phyloP scores from a whole-genome alignment of 1,140 invertebrate genomes.

The Caenorhabditis tropicalis region DNA sequence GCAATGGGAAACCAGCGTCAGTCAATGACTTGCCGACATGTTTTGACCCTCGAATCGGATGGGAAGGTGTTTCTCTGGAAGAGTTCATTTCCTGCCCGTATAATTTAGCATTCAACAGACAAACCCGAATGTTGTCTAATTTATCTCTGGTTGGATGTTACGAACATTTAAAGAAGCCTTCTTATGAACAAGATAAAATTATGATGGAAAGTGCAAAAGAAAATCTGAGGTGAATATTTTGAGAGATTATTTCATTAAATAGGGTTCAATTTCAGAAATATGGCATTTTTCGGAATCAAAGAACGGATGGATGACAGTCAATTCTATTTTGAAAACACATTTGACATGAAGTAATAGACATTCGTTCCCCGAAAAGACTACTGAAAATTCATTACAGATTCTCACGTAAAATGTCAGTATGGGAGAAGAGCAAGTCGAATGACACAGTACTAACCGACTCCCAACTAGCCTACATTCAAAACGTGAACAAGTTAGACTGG shows the following conservation, averaged over 20 bases:
- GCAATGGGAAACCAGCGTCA: constrained; percentile 81
- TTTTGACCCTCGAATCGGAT: constrained; percentile 73
- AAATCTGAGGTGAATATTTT: constrained; percentile 79
- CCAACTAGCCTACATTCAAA: constrained; percentile 80
- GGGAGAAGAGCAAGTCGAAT: constrained; percentile 75
- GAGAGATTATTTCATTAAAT: background rate
- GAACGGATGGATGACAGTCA: constrained; percentile 93
- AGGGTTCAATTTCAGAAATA: constrained; percentile 78
- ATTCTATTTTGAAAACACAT: constrained; percentile 96
- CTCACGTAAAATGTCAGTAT: constrained; percentile 59
- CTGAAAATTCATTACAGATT: constrained; percentile 65
- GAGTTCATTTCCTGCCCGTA: constrained; percentile 87
- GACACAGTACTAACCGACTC: constrained; percentile 79
- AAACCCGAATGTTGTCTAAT: constrained; percentile 96
- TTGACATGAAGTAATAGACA: constrained; percentile 82
- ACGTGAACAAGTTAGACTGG: constrained; percentile 87
- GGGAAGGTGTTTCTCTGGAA: constrained; percentile 77
- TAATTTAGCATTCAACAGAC: constrained; percentile 92
- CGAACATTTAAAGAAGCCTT: constrained; percentile 60
- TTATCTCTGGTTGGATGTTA: constrained; percentile 92
- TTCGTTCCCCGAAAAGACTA: background rate
- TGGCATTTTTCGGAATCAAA: constrained; percentile 96
- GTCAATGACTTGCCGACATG: constrained; percentile 76
- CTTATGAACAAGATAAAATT: constrained; percentile 61
- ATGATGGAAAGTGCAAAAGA: constrained; percentile 87